Evolutionary conservation across 2,888 invertebrate genomes (phyloP).

Genomic region (Drosophila siamana): DNA sequence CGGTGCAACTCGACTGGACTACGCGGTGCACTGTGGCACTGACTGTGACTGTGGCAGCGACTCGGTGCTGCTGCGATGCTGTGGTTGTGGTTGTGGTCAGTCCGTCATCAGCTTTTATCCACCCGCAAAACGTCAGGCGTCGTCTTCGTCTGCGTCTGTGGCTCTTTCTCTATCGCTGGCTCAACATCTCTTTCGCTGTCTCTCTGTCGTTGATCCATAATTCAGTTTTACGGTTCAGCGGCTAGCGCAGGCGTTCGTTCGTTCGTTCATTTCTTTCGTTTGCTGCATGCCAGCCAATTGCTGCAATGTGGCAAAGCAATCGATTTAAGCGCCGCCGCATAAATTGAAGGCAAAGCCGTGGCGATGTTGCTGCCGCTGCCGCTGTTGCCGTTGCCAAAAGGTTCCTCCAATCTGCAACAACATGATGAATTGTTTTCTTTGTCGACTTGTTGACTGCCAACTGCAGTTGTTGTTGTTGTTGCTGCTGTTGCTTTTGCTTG

Average conservation of each 20-base stretch:
- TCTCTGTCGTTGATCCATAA: constrained; percentile 57
- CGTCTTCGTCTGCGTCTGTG: no score
- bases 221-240: constrained; percentile 80
- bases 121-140: constrained; percentile 74
- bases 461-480: constrained; percentile 34
- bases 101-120: constrained; percentile 63
- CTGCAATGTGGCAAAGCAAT: constrained; percentile 81
- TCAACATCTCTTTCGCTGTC: constrained; percentile 9
- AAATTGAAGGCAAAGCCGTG: constrained; percentile 68
- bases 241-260: constrained; percentile 40
- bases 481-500: constrained; percentile 23
- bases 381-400: constrained; percentile 54
- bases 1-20: constrained; percentile 28
- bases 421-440: constrained; percentile 82
- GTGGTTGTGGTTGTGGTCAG: constrained; percentile 70
- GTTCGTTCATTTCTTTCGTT: not conserved
- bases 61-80: no score
- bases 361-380: not conserved
- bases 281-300: constrained; percentile 62
- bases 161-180: constrained; percentile 1
- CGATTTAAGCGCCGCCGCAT: constrained; percentile 82
- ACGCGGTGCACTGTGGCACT: constrained; percentile 14
- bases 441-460: constrained; percentile 76
- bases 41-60: constrained; percentile 28
- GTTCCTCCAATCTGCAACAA: constrained; percentile 73